Percentiles rank a stretch among this genome's conserved stretches.
Evolutionary conservation across 1,140 invertebrate species (phyloP).

Genomic region (Tetramorium simillimum): DNA sequence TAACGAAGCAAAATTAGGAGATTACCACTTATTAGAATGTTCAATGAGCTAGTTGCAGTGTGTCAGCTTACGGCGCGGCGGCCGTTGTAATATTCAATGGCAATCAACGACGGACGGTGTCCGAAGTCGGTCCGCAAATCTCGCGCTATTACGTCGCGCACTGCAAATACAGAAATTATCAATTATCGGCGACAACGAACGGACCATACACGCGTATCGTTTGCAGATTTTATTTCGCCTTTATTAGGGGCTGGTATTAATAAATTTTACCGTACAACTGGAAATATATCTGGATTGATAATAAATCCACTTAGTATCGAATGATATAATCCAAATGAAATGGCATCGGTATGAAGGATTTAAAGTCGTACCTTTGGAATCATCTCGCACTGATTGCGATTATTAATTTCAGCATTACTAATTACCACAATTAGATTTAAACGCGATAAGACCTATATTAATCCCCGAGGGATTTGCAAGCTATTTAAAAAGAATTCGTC

Average conservation of each 20-base stretch:
- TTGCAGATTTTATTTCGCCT: slow-evolving; percentile 20
- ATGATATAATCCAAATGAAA: slow-evolving; percentile 51
- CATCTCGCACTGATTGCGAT: neutral
- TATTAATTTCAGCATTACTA: slow-evolving; percentile 35
- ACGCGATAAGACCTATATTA: neutral
- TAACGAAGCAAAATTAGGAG: slow-evolving; percentile 61
- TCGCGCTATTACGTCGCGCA: slow-evolving; percentile 7
- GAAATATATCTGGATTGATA: slow-evolving; percentile 40
- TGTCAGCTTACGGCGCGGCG: slow-evolving; percentile 34
- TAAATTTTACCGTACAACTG: slow-evolving; percentile 24
- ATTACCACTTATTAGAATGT: slow-evolving; percentile 65
- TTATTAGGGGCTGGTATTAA: slow-evolving; percentile 39
- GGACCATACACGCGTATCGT: neutral
- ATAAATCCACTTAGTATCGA: slow-evolving; percentile 32
- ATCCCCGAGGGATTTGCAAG: neutral
- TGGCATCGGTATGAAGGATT: neutral
- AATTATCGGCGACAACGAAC: slow-evolving; percentile 39
- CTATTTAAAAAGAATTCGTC: neutral
- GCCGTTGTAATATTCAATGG: slow-evolving; percentile 38
- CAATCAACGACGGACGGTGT: slow-evolving; percentile 42
- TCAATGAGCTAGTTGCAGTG: slow-evolving; percentile 50
- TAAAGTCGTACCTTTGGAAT: slow-evolving; percentile 17
- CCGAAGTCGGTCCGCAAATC: slow-evolving; percentile 44
- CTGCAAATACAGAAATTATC: slow-evolving; percentile 18
- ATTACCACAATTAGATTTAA: slow-evolving; percentile 11